Percentiles rank a stretch among this genome's conserved stretches.
Conservation (phyloP, 2,797 vertebrate species). For the Rallus crepitans region DNA sequence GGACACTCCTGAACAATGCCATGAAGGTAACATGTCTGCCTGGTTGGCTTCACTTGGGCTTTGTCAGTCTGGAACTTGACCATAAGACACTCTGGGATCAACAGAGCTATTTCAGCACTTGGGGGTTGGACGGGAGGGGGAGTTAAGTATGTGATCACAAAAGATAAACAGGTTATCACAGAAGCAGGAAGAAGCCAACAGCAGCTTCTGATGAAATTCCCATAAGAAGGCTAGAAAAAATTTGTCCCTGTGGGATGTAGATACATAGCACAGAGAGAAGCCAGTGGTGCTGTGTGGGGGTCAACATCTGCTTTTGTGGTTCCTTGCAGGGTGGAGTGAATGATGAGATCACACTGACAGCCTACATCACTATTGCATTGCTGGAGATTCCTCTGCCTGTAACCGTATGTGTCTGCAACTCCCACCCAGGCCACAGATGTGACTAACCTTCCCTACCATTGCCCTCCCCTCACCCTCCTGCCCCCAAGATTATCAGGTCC, state of each 20-base stretch:
- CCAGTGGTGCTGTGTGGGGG: background rate
- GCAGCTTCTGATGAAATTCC: background rate
- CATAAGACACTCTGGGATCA: background rate
- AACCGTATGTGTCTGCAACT: constrained; percentile 44
- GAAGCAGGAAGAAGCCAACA: background rate
- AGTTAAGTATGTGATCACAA: background rate
- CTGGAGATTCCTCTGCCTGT: constrained; percentile 71
- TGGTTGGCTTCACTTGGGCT: background rate
- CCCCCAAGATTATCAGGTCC: background rate
- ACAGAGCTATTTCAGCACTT: background rate
- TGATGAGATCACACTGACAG: constrained; percentile 63
- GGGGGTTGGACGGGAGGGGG: background rate
- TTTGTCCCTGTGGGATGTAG: background rate
- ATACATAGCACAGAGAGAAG: background rate
- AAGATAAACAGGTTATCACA: background rate
- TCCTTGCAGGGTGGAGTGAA: constrained; percentile 72
- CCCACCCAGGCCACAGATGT: background rate
- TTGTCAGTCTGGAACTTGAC: background rate
- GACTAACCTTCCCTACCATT: background rate
- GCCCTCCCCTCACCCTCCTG: too few relatives aligned
- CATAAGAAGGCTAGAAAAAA: background rate
- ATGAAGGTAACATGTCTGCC: constrained; percentile 77
- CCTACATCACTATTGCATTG: constrained; percentile 70
- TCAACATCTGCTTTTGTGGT: background rate
- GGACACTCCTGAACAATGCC: constrained; percentile 83